Base-by-base conservation (phyloP, 2,888 invertebrate species). In the Cantharis flavilabris region DNA sequence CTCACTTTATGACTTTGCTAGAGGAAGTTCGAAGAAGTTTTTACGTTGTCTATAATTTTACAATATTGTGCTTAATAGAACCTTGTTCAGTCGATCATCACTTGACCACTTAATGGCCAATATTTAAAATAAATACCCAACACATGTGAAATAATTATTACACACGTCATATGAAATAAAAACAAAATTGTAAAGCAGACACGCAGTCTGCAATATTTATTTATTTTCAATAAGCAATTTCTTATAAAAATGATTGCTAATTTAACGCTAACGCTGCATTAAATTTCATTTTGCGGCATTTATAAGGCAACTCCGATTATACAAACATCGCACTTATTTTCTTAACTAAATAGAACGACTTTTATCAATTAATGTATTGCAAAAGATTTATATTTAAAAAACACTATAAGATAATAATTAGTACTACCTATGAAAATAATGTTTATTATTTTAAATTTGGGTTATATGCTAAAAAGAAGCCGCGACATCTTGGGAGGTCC, bases 401-500 rank as follows among this genome's bases (percentile, higher is more conserved):
- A 49, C 49, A 49, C 49, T 49, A 26, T 23, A 67, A 67, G 26
- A 67, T 23, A 67, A 20, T 64, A 64, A 64, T 20, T 64, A 23
- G 64, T 64, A 64, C 16, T 23, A 20, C 18, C 64, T 64, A 64
- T 67, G 13, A 20, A 67, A 49, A n/a, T 49, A 49, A 49, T 83
- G 83, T 83, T 83, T 83, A 82, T 83, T 83, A 81, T 83, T 82
- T 79, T 78, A 82, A 80, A 79, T 76, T 80, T 81, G 81, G 82
- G 82, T 83, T 81, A 81, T 81, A 83, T 83, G 75, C 75, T 82
- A 83, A 49, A 49, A 82, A 84, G 81, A 82, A 81, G 79, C 83
- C 83, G 84, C 83, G 83, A 82, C 84, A 82, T 83, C 84, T 83
- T 84, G 84, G 83, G 84, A 82, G 84, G 84, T 84, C 84, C 73